Base-by-base conservation (phyloP, 2,888 invertebrate genomes). In the Anagyrus pseudococci region DNA sequence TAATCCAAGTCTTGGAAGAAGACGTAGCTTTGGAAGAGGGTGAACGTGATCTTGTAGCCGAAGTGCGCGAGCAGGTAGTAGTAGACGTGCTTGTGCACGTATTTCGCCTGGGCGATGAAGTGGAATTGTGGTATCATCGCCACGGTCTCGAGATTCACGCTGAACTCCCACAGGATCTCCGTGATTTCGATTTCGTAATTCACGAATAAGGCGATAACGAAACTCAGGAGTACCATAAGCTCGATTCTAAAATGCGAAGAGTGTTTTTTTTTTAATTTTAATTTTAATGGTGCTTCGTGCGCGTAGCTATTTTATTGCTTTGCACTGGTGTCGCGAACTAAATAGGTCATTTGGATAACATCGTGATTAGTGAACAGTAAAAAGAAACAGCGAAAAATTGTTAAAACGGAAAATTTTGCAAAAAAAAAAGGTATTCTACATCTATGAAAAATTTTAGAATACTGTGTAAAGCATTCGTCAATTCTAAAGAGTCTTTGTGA, bases 151-250 rank as follows among this genome's bases (percentile, higher is more conserved):
- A 67, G 58, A 37, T 56, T 64, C 1, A 64, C 23, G 40, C 67
- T 67, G 46, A 67, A 67, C 19, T 58, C 26, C 64, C 62, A 64
- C n/a, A 62, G 44, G n/a, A 64, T 29, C n/a, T 56, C 56, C 22
- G 26, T 2, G 15, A 58, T 60, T 22, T 53, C 50, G 41, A 67
- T 59, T 17, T 23, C 8, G 3, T 44, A 1, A 48, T 66, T 59
- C 6, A 53, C 33, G n/a, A 66, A 33, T 2, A 62, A 15, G 4
- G 62, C 43, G 7, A 66, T 52, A 4, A 62, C 49, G 19, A 62
- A 1, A 41, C 66, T 59, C 1, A 62, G 66, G 1, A 66, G 22
- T 44, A 63, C 44, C 10, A 66, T 26, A 19, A 62, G 20, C 43
- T 65, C 62, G 43, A 67, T 65, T 26, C 67, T 67, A 49, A 13